A percentile compares a stretch with the other conserved stretches of the same genome.
These are phyloP conservation scores for Motacilla tschutschensis DNA, from an alignment of 2,113 vertebrate species.

Conservation along the genomic window DNA sequence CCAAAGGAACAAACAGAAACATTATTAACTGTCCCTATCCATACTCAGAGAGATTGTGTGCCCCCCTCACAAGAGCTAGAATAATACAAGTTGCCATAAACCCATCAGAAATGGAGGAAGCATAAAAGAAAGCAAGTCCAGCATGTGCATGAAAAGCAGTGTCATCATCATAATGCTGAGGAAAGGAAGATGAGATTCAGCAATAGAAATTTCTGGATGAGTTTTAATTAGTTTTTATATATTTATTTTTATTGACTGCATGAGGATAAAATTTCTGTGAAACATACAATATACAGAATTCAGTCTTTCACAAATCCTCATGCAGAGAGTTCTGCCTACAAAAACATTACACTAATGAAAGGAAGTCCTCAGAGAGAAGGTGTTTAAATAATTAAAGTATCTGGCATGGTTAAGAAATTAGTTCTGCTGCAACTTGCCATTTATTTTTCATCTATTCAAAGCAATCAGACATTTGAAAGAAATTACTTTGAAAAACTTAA, in stretches of 20 bases:
- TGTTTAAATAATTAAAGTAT: slow-evolving; percentile 40
- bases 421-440: neutral
- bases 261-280: neutral
- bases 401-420: neutral
- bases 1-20: neutral
- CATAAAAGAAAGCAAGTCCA: neutral
- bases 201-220: neutral
- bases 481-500: neutral
- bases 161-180: neutral
- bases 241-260: neutral
- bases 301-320: neutral
- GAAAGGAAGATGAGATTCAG: neutral
- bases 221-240: neutral
- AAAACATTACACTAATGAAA: neutral
- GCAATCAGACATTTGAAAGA: neutral
- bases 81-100: neutral
- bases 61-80: neutral
- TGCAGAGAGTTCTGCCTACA: neutral
- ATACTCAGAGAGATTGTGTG: neutral
- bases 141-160: neutral
- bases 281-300: neutral
- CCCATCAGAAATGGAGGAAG: neutral
- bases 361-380: neutral
- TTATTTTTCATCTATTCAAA: slow-evolving; percentile 31
- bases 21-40: neutral